Evolutionary conservation across 2,113 vertebrate genomes (phyloP), one percentile per base, ranked within the genome.

Genomic region (Ranitomeya variabilis): DNA sequence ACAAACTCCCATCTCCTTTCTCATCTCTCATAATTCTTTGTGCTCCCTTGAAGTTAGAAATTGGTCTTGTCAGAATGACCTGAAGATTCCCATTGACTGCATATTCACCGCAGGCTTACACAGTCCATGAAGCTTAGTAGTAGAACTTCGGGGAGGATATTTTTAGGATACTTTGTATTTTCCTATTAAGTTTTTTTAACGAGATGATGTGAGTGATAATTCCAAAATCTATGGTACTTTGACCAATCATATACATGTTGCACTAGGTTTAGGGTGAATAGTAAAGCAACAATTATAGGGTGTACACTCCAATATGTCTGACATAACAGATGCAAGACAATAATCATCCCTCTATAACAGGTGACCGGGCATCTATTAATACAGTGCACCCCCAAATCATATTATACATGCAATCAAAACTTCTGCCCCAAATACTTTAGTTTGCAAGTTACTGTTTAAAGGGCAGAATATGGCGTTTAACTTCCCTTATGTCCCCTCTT

Each of bases 1-100:
- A 55, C 77, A 66, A 80, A 87, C 78, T 80, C 16, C 37, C 77
- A 59, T 78, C n/a, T 87, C 45, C 78, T 79, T 62, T 26, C 60
- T 77, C 85, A 86, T 79, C 79, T 84, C 71, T 69, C 51, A 84
- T 67, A 67, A 84, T 69, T 84, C 82, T 69, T 52, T 54, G 13
- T 69, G 45, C 67, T 69, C 82, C 69, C 52, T 45, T 84, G 82
- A 84, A 69, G 82, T 66, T 71, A 84, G 13, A 84, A 84, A 84
- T 84, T 71, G 82, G 60, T 66, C 52, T 23, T 71, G 45, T 26
- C 82, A 55, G 60, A 54, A 54, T 71, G 66, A 84, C 59, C 80
- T 57, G 16, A 62, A 62, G 26, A 81, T 81, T 37, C 59, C 37
- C 57, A 45, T 62, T 81, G 57, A 59, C 57, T 81, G 18, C 80